Conservation (phyloP, 1,140 invertebrate species). For the Drosophila baimaii region DNA sequence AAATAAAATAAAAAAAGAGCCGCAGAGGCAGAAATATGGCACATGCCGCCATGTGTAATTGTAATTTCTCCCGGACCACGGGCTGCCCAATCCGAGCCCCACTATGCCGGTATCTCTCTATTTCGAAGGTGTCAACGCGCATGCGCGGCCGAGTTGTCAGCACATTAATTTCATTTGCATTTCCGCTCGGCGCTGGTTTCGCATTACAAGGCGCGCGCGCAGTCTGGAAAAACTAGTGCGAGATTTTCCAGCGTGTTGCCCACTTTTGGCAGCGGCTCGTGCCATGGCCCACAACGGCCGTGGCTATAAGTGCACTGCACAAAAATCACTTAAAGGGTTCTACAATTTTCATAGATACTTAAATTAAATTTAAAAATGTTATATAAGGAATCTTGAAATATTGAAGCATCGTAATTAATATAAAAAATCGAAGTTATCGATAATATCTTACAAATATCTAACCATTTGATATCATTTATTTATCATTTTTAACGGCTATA, state of each 20-base stretch:
- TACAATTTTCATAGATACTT: too few species aligned
- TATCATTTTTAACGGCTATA: too few species aligned
- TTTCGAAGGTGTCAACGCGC: constrained; percentile 78
- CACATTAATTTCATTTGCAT: constrained; percentile 84
- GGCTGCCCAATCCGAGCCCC: constrained; percentile 17
- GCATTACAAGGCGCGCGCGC: constrained; percentile 69
- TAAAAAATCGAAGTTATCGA: too few species aligned
- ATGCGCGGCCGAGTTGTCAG: constrained; percentile 79
- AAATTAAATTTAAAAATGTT: too few species aligned
- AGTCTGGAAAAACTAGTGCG: constrained; percentile 79
- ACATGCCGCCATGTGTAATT: constrained; percentile 78
- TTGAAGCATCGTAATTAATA: too few species aligned
- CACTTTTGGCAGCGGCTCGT: constrained; percentile 72
- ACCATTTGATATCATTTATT: too few species aligned
- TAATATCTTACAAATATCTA: too few species aligned
- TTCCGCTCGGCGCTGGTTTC: constrained; percentile 80
- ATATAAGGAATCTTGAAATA: too few species aligned
- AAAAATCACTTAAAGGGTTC: not conserved
- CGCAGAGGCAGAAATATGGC: constrained; percentile 68
- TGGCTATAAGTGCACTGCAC: constrained; percentile 1
- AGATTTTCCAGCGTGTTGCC: constrained; percentile 70
- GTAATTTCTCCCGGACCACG: constrained; percentile 72
- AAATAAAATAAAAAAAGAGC: not conserved
- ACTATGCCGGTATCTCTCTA: constrained; percentile 16
- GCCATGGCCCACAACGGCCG: constrained; percentile 44